phyloP scores from a whole-genome alignment of 2,888 invertebrate species.

The Oegoconia quadripuncta region DNA sequence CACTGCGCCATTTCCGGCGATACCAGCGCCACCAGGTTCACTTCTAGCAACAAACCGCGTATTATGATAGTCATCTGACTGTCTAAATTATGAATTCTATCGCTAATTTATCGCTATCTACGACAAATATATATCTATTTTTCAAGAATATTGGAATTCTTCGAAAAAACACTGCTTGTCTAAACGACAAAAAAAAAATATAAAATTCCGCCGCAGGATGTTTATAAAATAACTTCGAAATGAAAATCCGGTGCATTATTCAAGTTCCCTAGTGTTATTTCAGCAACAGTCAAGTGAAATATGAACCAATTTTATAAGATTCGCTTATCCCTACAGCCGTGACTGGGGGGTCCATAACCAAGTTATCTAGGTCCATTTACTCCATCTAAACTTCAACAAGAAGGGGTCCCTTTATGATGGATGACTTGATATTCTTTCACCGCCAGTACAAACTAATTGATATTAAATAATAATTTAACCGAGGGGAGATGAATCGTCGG shows the following conservation, averaged over 20 bases:
- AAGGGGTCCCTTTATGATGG: slow-evolving; percentile 25
- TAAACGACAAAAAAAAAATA: too few species aligned
- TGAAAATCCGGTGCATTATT: slow-evolving; percentile 9
- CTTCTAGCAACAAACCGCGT: too few species aligned
- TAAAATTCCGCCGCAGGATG: slow-evolving; percentile 3
- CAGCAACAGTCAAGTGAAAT: slow-evolving; percentile 27
- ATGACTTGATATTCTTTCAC: slow-evolving; percentile 18
- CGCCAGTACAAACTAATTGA: slow-evolving; percentile 44
- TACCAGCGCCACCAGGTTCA: too few species aligned
- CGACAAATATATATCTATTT: too few species aligned
- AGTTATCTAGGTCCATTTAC: slow-evolving; percentile 21
- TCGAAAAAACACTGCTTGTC: too few species aligned
- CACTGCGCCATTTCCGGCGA: too few species aligned
- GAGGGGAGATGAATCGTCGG: slow-evolving; percentile 32
- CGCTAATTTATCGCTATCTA: too few species aligned
- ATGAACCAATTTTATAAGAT: slow-evolving; percentile 28
- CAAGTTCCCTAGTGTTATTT: slow-evolving; percentile 22
- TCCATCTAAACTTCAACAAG: slow-evolving; percentile 5
- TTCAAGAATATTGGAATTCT: too few species aligned
- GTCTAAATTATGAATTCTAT: too few species aligned
- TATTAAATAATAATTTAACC: slow-evolving; percentile 50
- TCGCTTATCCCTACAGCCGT: slow-evolving; percentile 13
- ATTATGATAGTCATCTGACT: too few species aligned
- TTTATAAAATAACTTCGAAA: slow-evolving; percentile 3
- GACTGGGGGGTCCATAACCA: slow-evolving; percentile 19